Conservation (phyloP, 2,797 vertebrate species). For the Ptychobarbus kaznakovi region DNA sequence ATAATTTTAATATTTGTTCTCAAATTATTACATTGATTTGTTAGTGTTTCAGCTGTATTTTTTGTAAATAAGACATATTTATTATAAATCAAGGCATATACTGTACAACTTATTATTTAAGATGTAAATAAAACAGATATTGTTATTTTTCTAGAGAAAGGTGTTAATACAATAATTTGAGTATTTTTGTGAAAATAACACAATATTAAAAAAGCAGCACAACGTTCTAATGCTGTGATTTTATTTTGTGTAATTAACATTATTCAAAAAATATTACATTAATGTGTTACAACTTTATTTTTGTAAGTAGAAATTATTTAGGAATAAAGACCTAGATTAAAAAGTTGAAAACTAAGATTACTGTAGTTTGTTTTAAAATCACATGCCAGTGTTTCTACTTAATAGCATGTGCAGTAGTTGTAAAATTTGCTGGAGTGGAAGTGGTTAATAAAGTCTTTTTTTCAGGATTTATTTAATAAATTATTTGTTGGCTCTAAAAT, state of each 20-base stretch:
- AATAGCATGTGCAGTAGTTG: background rate
- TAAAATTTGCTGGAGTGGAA: background rate
- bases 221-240: background rate
- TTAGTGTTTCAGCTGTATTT: background rate
- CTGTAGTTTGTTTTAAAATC: background rate
- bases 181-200: background rate
- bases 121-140: no score
- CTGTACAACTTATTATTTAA: no score
- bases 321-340: background rate
- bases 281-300: background rate
- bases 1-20: background rate
- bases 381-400: background rate
- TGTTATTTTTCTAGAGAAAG: no score
- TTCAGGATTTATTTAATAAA: background rate
- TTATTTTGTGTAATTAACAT: background rate
- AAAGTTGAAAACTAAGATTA: background rate
- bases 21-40: background rate
- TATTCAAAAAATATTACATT: background rate
- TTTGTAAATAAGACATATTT: background rate
- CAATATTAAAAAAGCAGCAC: background rate
- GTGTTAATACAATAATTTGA: background rate
- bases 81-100: background rate
- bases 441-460: background rate
- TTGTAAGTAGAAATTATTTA: background rate
- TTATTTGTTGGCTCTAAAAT: background rate